A percentile compares a stretch with the other conserved stretches of the same genome.
phyloP scores from a whole-genome alignment of 37 sponge, comb jelly and placozoan genomes.

The Geodia barretti region DNA sequence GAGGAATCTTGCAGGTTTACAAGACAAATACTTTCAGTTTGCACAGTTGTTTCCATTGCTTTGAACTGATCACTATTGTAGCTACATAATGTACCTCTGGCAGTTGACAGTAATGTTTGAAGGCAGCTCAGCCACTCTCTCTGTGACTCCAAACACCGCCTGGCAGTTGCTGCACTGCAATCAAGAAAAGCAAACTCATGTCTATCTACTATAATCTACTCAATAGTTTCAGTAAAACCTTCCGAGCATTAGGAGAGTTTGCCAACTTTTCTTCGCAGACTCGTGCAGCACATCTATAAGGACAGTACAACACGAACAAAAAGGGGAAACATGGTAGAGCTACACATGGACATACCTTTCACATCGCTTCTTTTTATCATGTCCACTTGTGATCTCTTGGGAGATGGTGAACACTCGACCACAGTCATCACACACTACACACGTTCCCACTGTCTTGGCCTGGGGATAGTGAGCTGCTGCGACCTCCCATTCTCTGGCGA shows the following conservation, averaged over 20 bases:
- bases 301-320: too few species aligned
- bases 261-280: background rate
- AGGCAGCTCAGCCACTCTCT: background rate
- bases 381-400: background rate
- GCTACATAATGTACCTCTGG: conserved; percentile 12
- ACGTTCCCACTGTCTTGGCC: background rate
- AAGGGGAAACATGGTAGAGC: too few species aligned
- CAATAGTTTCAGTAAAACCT: background rate
- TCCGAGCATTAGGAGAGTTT: background rate
- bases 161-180: background rate
- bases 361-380: background rate
- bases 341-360: too few species aligned
- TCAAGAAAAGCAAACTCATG: too few species aligned
- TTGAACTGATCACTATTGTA: too few species aligned
- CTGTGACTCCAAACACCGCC: background rate
- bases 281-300: background rate
- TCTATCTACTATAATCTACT: too few species aligned
- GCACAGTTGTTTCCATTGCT: too few species aligned
- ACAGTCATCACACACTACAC: background rate
- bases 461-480: too few species aligned
- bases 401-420: background rate
- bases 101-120: conserved; percentile 5
- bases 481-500: too few species aligned
- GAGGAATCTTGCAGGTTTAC: too few species aligned
- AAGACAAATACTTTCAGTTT: too few species aligned